Evolutionary conservation across 2,113 vertebrate species (phyloP).

Genomic region (Eleginops maclovinus): DNA sequence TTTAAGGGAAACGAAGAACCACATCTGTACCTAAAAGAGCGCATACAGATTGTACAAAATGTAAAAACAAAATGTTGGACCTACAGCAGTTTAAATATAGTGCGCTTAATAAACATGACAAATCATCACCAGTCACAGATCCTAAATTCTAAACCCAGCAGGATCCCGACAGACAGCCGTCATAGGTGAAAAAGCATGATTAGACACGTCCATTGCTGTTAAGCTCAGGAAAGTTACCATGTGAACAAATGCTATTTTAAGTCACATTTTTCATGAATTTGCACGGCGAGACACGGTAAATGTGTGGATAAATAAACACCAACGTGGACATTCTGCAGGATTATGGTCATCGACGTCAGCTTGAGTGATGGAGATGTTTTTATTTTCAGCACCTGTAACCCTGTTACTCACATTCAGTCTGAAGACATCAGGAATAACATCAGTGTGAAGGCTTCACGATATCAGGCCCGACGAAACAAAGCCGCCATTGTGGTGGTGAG

Average conservation of each 20-base stretch:
- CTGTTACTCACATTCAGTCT: slow-evolving; percentile 9
- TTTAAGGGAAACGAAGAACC: too few species aligned
- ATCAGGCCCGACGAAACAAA: slow-evolving; percentile 33
- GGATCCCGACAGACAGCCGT: not conserved
- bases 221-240: not conserved
- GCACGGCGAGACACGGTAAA: not conserved
- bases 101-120: not conserved
- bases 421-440: slow-evolving; percentile 30
- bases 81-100: not conserved
- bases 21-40: not conserved
- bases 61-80: not conserved
- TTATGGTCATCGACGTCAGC: not conserved
- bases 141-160: not conserved
- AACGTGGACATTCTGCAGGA: not conserved
- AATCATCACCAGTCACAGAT: not conserved
- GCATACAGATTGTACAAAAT: not conserved
- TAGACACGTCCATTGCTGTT: not conserved
- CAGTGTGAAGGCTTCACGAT: not conserved
- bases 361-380: slow-evolving; percentile 15
- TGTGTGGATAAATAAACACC: not conserved
- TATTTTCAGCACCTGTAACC: slow-evolving; percentile 21
- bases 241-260: slow-evolving; percentile 1
- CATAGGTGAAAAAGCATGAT: not conserved
- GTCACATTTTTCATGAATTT: not conserved
- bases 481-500: slow-evolving; percentile 32